Base-by-base conservation (phyloP, 2,888 invertebrate genomes). In the Diplazon laetatorius region DNA sequence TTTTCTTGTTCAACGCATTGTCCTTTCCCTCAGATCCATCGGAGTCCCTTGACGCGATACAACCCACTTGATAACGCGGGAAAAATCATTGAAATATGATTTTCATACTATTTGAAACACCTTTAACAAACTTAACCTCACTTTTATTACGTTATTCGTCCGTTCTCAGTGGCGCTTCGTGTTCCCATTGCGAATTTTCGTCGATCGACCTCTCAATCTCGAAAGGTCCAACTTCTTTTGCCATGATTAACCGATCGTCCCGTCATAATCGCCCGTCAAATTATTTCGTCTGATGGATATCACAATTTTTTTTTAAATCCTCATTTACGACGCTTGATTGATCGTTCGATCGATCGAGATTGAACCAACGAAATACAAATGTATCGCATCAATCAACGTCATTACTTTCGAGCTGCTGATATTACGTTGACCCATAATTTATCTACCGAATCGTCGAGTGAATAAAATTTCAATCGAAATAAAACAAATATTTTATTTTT, bases 31-130 rank as follows among this genome's bases (percentile, higher is more conserved):
- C 22, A n/a, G 57, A 25, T 9, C 46, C 18, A 4, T 10, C n/a
- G 9, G 71, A 16, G 10, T 57, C 63, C n/a, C 18, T 63, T 4
- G 68, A 71, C 8, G 69, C 22, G 39, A 37, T 20, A 12, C 76
- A 76, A 5, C 76, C 76, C 76, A 76, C 76, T 76, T 55, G 25
- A 42, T 55, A 55, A 14, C 30, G 2, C 30, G 52, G n/a, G 4
- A 35, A 18, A 16, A 50, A 65, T n/a, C n/a, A 12, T 0, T 12
- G n/a, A 69, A 10, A 2, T 8, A 39, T 12, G 10, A 25, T 39
- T 9, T n/a, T 37, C 5, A 22, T 6, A 25, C 39, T 14, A 1
- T 22, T 20, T 22, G 9, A 12, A 18, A 55, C 10, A 10, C 10
- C 9, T 35, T 55, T 62, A 4, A 12, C n/a, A 1, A 0, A 12